Conservation (phyloP, 2,888 invertebrate genomes). For the Timandra comae region DNA sequence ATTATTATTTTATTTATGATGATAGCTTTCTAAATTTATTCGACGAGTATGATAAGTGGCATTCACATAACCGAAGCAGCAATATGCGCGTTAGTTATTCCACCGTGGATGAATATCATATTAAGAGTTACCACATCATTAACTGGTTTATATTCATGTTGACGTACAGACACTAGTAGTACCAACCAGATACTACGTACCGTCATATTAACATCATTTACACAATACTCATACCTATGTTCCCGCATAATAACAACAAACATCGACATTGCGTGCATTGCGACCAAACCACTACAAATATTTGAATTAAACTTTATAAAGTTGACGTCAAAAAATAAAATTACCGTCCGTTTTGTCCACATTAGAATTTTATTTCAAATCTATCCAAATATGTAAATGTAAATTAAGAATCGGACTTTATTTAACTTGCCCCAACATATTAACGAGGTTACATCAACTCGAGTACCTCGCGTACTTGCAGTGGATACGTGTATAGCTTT, state of each 20-base stretch:
- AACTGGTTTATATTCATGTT: slow-evolving; percentile 48
- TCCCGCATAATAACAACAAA: slow-evolving; percentile 7
- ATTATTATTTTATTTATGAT: slow-evolving; percentile 39
- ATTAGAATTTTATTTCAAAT: slow-evolving; percentile 20
- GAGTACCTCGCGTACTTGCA: slow-evolving; percentile 53
- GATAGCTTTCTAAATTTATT: slow-evolving; percentile 51
- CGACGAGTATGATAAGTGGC: slow-evolving; percentile 42
- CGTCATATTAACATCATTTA: slow-evolving; percentile 2
- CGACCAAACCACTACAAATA: slow-evolving; percentile 1
- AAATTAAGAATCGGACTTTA: slow-evolving; percentile 44
- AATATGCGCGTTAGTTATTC: slow-evolving; percentile 33
- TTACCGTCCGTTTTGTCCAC: slow-evolving; percentile 22
- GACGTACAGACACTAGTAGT: slow-evolving; percentile 28
- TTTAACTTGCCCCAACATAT: slow-evolving; percentile 49
- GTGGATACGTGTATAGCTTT: slow-evolving; percentile 51
- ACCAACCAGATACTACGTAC: slow-evolving; percentile 16
- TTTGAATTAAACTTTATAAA: neutral
- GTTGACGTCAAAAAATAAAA: slow-evolving; percentile 16
- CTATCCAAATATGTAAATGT: slow-evolving; percentile 32
- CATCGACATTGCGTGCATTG: slow-evolving; percentile 3
- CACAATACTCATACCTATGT: slow-evolving; percentile 1
- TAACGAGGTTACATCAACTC: slow-evolving; percentile 65
- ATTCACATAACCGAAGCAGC: slow-evolving; percentile 34
- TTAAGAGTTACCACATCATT: slow-evolving; percentile 48
- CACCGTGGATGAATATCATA: slow-evolving; percentile 39